Evolutionary conservation across 1,140 invertebrate genomes (phyloP), one percentile per base, ranked within the genome.

Genomic region (Oryctes rhinoceros): DNA sequence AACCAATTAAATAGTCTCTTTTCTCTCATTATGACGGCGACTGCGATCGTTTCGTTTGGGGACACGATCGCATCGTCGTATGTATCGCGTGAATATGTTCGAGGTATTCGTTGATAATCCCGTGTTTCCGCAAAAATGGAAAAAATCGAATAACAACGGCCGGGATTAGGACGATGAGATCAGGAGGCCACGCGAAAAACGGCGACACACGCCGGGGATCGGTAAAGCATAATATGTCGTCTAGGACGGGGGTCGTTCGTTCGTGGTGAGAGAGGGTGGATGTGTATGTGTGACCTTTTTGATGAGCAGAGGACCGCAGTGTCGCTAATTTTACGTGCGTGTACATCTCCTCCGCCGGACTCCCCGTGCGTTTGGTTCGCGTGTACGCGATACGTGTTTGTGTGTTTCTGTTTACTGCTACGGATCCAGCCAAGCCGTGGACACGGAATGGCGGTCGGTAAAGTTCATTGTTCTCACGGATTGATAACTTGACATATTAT

Each of bases 1-100:
- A 86, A 86, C 88, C 88, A 89, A 89, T 89, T 88, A 88, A 86
- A 86, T 86, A 82, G 84, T 85, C 81, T 85, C 83, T 87, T 86
- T 86, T 85, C 81, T 82, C 84, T 86, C 84, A 85, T 85, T 87
- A 84, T 82, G 83, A 82, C 37, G 37, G 37, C 79, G 59, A 47
- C 20, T 78, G 5, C 18, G 71, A 44, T 44, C 39, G 9, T 44
- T 44, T 44, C 39, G 39, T 44, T 7, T 30, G 24, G 24, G 24
- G 24, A 30, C 24, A 30, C 2, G 24, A 30, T 30, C 39, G 39
- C 9, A 7, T 44, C 5, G 39, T 4, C 39, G 71, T 13, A 15
- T 15, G 24, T 18, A 44, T 7, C 39, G 39, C 39, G 39, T 44
- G 39, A 44, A 44, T 44, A 10, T 44, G 39, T 44, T 2, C 30